Conservation (phyloP, 2,888 invertebrate genomes). For the Pocota personata region DNA sequence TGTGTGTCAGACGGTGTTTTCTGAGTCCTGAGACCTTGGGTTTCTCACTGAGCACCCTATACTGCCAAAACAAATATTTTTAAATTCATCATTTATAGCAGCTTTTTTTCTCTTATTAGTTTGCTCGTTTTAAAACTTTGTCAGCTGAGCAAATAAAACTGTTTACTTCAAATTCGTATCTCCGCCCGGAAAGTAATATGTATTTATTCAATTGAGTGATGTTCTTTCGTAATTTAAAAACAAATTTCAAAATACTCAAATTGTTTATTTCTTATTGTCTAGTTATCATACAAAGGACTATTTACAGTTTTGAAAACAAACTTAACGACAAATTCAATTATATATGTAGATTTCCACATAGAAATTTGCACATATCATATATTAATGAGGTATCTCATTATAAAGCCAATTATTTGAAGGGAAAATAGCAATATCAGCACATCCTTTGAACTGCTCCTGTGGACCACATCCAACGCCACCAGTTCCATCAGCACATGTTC, state of each 20-base stretch:
- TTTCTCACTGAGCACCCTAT: too few species aligned
- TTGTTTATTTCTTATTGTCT: not conserved
- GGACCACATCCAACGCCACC: conserved; percentile 81
- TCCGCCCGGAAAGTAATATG: not conserved
- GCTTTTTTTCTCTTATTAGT: too few species aligned
- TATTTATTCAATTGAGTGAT: not conserved
- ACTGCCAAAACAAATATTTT: too few species aligned
- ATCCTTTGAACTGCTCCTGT: conserved; percentile 83
- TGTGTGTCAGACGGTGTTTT: too few species aligned
- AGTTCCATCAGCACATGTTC: conserved; percentile 79
- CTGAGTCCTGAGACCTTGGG: too few species aligned
- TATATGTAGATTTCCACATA: not conserved
- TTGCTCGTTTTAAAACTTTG: too few species aligned
- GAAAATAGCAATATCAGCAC: conserved; percentile 80
- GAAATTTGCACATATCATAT: not conserved
- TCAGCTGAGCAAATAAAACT: not conserved
- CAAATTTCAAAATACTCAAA: not conserved
- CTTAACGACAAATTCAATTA: not conserved
- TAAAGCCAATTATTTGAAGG: conserved; percentile 7
- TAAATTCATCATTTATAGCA: too few species aligned
- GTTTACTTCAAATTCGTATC: not conserved
- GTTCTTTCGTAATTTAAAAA: not conserved
- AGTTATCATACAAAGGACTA: not conserved
- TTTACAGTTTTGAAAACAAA: conserved; percentile 1
- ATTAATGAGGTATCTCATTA: conserved; percentile 4